Conservation (phyloP, 2,797 vertebrate genomes). For the Urosaurus nigricauda region DNA sequence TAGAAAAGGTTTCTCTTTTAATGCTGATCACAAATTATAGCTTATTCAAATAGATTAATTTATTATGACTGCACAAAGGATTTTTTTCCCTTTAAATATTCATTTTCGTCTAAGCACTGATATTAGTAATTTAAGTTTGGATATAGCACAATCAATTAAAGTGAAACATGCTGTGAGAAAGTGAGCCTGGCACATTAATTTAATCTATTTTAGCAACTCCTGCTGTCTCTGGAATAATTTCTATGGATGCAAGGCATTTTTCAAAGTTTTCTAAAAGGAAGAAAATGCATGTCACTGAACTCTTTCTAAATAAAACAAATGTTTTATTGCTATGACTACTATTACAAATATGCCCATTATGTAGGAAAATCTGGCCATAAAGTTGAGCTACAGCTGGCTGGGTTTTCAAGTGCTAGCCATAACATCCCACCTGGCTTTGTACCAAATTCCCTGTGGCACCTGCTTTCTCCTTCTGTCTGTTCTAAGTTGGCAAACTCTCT, state of each 20-base stretch:
- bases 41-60: constrained; percentile 72
- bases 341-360: background rate
- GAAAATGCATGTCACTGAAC: constrained; percentile 53
- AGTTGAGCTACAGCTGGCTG: background rate
- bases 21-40: constrained; percentile 68
- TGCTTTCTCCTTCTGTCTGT: background rate
- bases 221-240: constrained; percentile 79
- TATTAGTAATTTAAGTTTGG: constrained; percentile 80
- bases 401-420: background rate
- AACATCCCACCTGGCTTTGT: background rate
- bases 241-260: constrained; percentile 77
- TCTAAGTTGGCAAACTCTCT: background rate
- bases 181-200: constrained; percentile 77
- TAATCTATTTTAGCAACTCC: constrained; percentile 80
- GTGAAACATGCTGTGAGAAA: constrained; percentile 77
- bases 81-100: constrained; percentile 77
- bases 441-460: background rate
- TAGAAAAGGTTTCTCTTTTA: constrained; percentile 7
- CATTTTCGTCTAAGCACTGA: constrained; percentile 75
- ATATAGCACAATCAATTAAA: constrained; percentile 81
- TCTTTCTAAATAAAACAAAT: constrained; percentile 60
- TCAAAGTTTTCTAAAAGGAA: constrained; percentile 72
- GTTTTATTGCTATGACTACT: constrained; percentile 37
- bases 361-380: background rate
- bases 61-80: constrained; percentile 63